A percentile compares a stretch with the other conserved stretches of the same genome.
These are phyloP conservation scores for Malaclemys terrapin DNA, from an alignment of 2,113 vertebrate species.

Conservation along the genomic window DNA sequence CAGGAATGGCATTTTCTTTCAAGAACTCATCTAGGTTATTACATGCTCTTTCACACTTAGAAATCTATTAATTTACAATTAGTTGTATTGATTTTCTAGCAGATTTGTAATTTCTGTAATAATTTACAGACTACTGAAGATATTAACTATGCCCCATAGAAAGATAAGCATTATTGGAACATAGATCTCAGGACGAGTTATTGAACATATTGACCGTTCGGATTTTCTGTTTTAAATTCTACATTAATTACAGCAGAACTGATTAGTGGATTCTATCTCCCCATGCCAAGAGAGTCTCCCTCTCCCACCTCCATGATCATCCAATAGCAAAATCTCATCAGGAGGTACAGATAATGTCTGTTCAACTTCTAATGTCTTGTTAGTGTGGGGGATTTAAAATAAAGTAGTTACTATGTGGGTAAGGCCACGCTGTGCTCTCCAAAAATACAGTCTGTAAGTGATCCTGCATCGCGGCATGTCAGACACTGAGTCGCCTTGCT, in stretches of 20 bases:
- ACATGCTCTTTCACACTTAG: slow-evolving; percentile 73
- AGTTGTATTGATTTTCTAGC: slow-evolving; percentile 82
- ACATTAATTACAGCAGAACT: slow-evolving; percentile 84
- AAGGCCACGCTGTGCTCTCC: neutral
- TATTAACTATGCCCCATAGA: slow-evolving; percentile 73
- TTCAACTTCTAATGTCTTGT: slow-evolving; percentile 7
- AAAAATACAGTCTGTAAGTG: neutral
- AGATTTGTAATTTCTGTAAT: slow-evolving; percentile 76
- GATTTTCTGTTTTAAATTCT: slow-evolving; percentile 81
- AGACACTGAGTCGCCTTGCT: too few relatives aligned
- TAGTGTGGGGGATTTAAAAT: slow-evolving; percentile 21
- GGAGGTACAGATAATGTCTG: slow-evolving; percentile 1
- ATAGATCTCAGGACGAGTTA: slow-evolving; percentile 66
- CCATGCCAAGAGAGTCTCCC: slow-evolving; percentile 56
- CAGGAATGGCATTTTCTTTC: slow-evolving; percentile 66
- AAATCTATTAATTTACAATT: slow-evolving; percentile 84
- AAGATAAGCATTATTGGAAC: slow-evolving; percentile 77
- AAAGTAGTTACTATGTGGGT: neutral
- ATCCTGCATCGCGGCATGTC: neutral
- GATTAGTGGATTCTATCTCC: slow-evolving; percentile 75
- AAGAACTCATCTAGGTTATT: slow-evolving; percentile 76
- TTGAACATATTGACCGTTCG: slow-evolving; percentile 75
- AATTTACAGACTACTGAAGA: slow-evolving; percentile 76
- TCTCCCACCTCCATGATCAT: slow-evolving; percentile 11
- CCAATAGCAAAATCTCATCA: slow-evolving; percentile 42